Evolutionary conservation across 2,888 invertebrate species (phyloP), one percentile per base, ranked within the genome.

Genomic region (Leucophenga maculata): DNA sequence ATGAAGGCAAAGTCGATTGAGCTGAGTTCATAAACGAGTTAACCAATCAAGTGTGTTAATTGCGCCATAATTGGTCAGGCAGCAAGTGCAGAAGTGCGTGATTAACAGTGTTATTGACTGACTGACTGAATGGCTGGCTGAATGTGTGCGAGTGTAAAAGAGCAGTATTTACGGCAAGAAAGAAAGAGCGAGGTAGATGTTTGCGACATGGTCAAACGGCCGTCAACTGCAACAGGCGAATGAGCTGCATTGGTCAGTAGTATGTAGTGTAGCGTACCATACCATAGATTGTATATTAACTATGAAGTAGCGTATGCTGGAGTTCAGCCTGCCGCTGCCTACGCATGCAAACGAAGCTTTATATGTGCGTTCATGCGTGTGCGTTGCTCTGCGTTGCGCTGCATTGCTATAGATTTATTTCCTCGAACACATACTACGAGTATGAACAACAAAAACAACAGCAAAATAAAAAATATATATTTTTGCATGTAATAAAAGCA

Each of bases 11-110:
- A 50, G 50, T 50, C 39, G 55, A 55, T 31, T 26, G 60, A 39
- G 46, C 32, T 54, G 32, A 32, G 46, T 46, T 64, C 67, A 68
- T 69, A 75, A 74, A 70, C 70, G 71, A 70, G 62, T 70, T 76
- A 71, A 66, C 72, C 80, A 80, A 83, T 85, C 85, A 80, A 74
- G 75, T 82, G 80, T 78, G 80, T 78, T 81, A 81, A 81, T 81
- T 81, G 80, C 78, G 73, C 82, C 84, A 75, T 79, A 84, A 81
- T 83, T 83, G 80, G 85, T 73, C 84, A 85, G 80, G 70, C 75
- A 80, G 74, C 67, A 31, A 72, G 71, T 75, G 72, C 80, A 82
- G 55, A 70, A 71, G 48, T 77, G 84, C 75, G 82, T 83, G 68
- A 82, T 75, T 83, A 83, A 84, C 82, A 71, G 57, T 70, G 57